Evolutionary conservation across 1,140 invertebrate genomes (phyloP), one percentile per base, ranked within the genome.

Genomic region (Neodiprion fabricii): DNA sequence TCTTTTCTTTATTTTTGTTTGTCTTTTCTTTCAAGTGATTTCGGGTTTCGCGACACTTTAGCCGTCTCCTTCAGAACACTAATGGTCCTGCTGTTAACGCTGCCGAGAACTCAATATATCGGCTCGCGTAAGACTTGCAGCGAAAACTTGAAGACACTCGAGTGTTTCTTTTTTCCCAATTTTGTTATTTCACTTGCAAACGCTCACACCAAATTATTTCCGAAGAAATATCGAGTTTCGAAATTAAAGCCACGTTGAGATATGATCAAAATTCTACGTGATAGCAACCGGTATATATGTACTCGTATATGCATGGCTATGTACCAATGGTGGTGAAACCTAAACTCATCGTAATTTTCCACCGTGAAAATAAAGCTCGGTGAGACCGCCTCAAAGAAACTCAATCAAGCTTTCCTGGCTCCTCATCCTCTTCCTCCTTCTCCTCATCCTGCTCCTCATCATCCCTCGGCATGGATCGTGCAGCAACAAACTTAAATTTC

Each of bases 381-480:
- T 61, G 53, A 12, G 53, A 61, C 53, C 53, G 53, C 53, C 53
- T 61, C 53, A 61, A 61, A 61, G 53, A 61, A 61, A 61, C 53
- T 61, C 53, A 61, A 61, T 61, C 53, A 61, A 61, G 53, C n/a
- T 61, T 79, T 75, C 40, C 71, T 66, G 12, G 73, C 77, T 48
- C 76, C 67, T 72, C 67, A 72, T 75, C 75, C 65, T 67, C 76
- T 74, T 72, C 17, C 71, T 77, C 71, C 53, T 21, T 74, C 72
- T 72, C 65, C 61, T 49, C 49, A 28, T 74, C 48, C 75, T 74
- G 67, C 72, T 72, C 61, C 75, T 76, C 72, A 48, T 67, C 77
- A 70, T 79, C 80, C 80, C 80, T 81, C 79, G 53, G 53, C 53
- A 17, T 17, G 53, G 9, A 61, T 61, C 53, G 53, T 61, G 53